Evolutionary conservation across 2,113 vertebrate genomes (phyloP).

Genomic region (Tupaia tana): DNA sequence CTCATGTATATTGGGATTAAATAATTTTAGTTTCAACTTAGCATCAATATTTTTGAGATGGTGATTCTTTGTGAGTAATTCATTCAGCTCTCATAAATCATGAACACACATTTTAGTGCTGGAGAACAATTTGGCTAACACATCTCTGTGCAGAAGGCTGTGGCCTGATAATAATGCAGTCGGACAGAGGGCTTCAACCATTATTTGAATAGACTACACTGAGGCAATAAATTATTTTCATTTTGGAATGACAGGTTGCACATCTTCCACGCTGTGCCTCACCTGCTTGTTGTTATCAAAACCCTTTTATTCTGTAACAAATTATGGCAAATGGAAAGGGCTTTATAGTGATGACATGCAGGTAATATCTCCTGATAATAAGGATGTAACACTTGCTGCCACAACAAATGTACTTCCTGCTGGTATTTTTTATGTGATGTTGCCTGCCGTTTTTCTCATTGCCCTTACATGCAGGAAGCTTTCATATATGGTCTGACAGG

Average conservation of each 20-base stretch:
- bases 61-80: slow-evolving; percentile 31
- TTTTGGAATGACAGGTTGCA: slow-evolving; percentile 56
- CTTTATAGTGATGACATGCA: slow-evolving; percentile 63
- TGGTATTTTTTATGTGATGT: slow-evolving; percentile 67
- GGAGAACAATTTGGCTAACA: neutral
- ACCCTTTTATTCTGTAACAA: slow-evolving; percentile 70
- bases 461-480: slow-evolving; percentile 49
- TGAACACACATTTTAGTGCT: neutral
- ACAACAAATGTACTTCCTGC: slow-evolving; percentile 76
- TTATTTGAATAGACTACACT: slow-evolving; percentile 55
- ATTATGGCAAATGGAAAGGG: slow-evolving; percentile 71
- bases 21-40: slow-evolving; percentile 51
- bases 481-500: slow-evolving; percentile 39
- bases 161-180: neutral
- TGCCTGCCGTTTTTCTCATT: slow-evolving; percentile 64
- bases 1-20: slow-evolving; percentile 37
- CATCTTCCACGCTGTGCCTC: neutral
- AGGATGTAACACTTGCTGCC: slow-evolving; percentile 75
- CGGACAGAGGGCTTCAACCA: neutral
- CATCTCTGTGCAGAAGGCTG: neutral
- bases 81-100: neutral
- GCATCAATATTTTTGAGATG: neutral
- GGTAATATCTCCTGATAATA: slow-evolving; percentile 75
- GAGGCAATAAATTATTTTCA: slow-evolving; percentile 70
- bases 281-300: slow-evolving; percentile 65